Evolutionary conservation across 64 coral and sea anemone species (phyloP).

Genomic region (Catalaphyllia jardinei): DNA sequence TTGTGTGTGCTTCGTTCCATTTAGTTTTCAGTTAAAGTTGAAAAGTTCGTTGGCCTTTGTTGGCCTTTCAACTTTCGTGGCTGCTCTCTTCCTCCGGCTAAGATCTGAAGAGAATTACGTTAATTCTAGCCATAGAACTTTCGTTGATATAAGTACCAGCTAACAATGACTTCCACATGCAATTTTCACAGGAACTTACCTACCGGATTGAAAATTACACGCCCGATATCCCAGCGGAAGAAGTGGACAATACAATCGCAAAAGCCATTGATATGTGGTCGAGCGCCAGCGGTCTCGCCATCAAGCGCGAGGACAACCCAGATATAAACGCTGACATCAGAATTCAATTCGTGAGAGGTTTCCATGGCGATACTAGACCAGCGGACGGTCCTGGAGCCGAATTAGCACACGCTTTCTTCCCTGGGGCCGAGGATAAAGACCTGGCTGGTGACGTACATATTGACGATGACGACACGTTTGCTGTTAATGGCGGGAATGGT

Average conservation of each 20-base stretch:
- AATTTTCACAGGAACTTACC: constrained; percentile 46
- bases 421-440: background rate
- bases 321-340: constrained; percentile 34
- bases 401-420: constrained; percentile 50
- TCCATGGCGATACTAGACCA: constrained; percentile 58
- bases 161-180: background rate
- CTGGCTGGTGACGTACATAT: constrained; percentile 61
- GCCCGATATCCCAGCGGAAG: constrained; percentile 33
- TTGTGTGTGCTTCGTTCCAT: background rate
- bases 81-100: too few relatives aligned
- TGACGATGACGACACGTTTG: constrained; percentile 50
- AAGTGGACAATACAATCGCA: constrained; percentile 31
- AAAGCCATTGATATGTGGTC: constrained; percentile 60
- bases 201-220: constrained; percentile 65
- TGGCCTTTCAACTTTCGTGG: too few relatives aligned
- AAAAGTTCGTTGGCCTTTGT: too few relatives aligned
- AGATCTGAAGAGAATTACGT: too few relatives aligned
- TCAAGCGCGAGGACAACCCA: constrained; percentile 52
- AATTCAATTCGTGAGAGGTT: constrained; percentile 49
- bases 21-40: too few relatives aligned
- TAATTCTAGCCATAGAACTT: too few relatives aligned
- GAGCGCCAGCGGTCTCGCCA: constrained; percentile 8
- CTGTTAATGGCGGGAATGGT: constrained; percentile 2
- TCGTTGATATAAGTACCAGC: too few relatives aligned
- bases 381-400: constrained; percentile 41